These are phyloP conservation scores for Eupelmus urozonus DNA, from an alignment of 2,888 invertebrate species.

Conservation along the genomic window DNA sequence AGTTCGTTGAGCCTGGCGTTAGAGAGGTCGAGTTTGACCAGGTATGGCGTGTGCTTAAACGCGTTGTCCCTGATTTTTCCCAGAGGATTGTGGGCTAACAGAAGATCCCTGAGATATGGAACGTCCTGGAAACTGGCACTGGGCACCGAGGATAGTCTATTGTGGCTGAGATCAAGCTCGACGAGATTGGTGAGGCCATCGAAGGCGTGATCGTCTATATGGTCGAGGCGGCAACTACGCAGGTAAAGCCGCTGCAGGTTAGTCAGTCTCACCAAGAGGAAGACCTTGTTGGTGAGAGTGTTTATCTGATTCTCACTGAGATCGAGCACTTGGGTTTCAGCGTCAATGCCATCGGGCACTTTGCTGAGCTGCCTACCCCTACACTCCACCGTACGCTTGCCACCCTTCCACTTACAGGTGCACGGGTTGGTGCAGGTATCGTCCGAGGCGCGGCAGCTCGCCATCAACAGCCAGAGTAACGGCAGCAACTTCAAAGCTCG, in stretches of 20 bases:
- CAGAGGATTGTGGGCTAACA: constrained; percentile 89
- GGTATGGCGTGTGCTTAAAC: constrained; percentile 85
- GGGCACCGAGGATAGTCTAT: constrained; percentile 89
- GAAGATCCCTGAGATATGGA: constrained; percentile 89
- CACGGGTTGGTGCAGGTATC: constrained; percentile 80
- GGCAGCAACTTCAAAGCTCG: too few relatives aligned
- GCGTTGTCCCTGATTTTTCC: constrained; percentile 87
- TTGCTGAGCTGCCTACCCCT: constrained; percentile 89
- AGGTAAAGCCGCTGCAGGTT: constrained; percentile 93
- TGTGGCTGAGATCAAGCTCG: constrained; percentile 92
- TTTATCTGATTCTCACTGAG: constrained; percentile 92
- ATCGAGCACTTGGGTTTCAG: constrained; percentile 94
- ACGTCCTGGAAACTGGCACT: constrained; percentile 88
- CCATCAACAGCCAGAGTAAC: too few relatives aligned
- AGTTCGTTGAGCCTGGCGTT: constrained; percentile 89
- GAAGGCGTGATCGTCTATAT: constrained; percentile 91
- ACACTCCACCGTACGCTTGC: constrained; percentile 95
- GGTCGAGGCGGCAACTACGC: constrained; percentile 89
- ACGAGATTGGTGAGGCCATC: constrained; percentile 92
- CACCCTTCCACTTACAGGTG: constrained; percentile 95
- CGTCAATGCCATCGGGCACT: constrained; percentile 91
- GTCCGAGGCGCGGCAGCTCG: constrained; percentile 67
- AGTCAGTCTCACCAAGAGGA: constrained; percentile 87
- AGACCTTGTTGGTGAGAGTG: constrained; percentile 89
- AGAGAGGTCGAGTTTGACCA: constrained; percentile 91